Base-by-base conservation (phyloP, 2,888 invertebrate species). In the Helleia helle region DNA sequence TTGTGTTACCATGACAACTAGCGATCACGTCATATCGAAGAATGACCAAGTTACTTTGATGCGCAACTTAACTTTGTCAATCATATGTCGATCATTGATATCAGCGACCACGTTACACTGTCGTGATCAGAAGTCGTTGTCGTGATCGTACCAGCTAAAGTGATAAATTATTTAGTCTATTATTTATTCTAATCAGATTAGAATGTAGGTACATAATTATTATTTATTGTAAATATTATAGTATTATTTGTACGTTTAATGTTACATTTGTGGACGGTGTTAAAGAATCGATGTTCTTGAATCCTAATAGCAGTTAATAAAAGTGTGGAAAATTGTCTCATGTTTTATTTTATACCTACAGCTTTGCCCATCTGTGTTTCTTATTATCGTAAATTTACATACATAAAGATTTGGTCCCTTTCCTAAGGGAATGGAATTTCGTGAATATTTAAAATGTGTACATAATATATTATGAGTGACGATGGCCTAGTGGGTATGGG, bases 221-320 rank as follows among this genome's bases (percentile, higher is more conserved):
- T 71, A 72, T 73, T 74, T 70, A 72, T 66, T 77, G 75, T 77
- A 73, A 70, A 76, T 74, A 77, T 53, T 62, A 54, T 62, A 54
- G 46, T 48, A 48, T 59, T 65, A 61, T 59, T 57, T 65, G 53
- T 64, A 68, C 17, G 40, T 41, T 43, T 43, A 42, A 38, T 36
- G 45, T 45, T 47, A 47, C 29, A 36, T 27, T 53, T 64, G 58
- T 58, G 44, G 42, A 49, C 44, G 48, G 40, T 52, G 40, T 51
- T 47, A 51, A 49, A 41, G 31, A 64, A 59, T 70, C 53, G 64
- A 71, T 72, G 74, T 76, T 71, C 22, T 69, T 59, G 59, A 68
- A 64, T 64, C 64, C 56, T 42, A 30, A 63, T 69, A 70, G 62
- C 68, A 71, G 68, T 57, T 62, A 72, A 71, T 65, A 71, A 64